Base-by-base conservation (phyloP, 2,113 vertebrate genomes). In the Anolis carolinensis region DNA sequence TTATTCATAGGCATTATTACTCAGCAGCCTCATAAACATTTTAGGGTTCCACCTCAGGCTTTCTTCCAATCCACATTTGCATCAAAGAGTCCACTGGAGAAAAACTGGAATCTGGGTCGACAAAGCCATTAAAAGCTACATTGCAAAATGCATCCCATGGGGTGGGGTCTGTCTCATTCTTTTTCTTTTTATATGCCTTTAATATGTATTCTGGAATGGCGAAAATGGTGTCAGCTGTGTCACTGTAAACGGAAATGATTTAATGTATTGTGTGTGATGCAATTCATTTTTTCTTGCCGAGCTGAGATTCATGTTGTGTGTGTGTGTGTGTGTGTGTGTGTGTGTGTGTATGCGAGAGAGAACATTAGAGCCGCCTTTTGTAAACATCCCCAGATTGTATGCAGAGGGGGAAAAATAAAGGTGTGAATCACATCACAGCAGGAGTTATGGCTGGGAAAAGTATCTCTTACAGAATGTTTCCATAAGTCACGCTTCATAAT, bases 351-450 rank as follows among this genome's bases (percentile, higher is more conserved):
- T 32, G 68, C 1, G 7, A 36, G 10, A 44, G 27, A 80, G 44
- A 88, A 92, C 95, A 95, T 95, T 94, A 96, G 94, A 95, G 93
- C 87, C 93, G 68, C 8, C 70, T 93, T 95, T 94, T 91, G 92
- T 94, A 96, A 96, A 96, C 95, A 96, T 96, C 93, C 94, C 94
- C 88, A 91, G 90, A 95, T 95, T 95, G 94, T 93, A 95, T 94
- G 94, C 73, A 91, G 86, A 93, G 93, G 91, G 96, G 95, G 97
- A 16, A 59, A 16, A 59, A 97, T 25, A 30, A 97, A 96, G 95
- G 84, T 92, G 93, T 96, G 96, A 96, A 92, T 96, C 96, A 96
- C 82, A 76, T 85, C 94, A 71, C 92, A 92, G 92, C 84, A 87
- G 93, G 94, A 73, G 0, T 80, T 91, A 68, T 78, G 88, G 92